A percentile compares a stretch with the other conserved stretches of the same genome.
Conservation (phyloP, 2,113 vertebrate species). For the Ascaphus truei region DNA sequence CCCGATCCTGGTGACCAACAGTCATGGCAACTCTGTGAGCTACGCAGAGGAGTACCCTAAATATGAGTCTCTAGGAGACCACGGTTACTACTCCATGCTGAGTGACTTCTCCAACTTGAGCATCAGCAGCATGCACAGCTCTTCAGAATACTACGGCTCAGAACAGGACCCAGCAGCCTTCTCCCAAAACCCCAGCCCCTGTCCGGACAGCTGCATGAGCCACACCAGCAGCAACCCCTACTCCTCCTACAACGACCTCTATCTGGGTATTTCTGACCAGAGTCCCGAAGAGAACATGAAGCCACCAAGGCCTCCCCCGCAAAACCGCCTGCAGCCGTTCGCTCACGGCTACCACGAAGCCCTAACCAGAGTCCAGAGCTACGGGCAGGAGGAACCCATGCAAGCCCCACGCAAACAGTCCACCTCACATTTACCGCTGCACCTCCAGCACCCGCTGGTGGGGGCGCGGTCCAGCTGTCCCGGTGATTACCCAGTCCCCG, state of each 20-base stretch:
- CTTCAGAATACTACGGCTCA: slow-evolving; percentile 89
- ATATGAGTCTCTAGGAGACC: slow-evolving; percentile 89
- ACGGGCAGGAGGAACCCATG: slow-evolving; percentile 88
- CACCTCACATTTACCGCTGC: slow-evolving; percentile 78
- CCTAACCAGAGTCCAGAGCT: slow-evolving; percentile 86
- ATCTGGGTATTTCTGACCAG: slow-evolving; percentile 83
- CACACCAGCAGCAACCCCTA: slow-evolving; percentile 90
- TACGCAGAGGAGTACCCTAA: slow-evolving; percentile 91
- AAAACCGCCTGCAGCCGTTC: slow-evolving; percentile 83
- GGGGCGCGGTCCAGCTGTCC: slow-evolving; percentile 87
- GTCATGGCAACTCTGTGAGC: slow-evolving; percentile 85
- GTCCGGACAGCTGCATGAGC: slow-evolving; percentile 85
- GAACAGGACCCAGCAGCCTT: slow-evolving; percentile 81
- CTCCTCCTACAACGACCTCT: slow-evolving; percentile 90
- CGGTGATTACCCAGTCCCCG: slow-evolving; percentile 84
- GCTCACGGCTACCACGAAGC: slow-evolving; percentile 89
- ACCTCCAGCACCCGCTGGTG: slow-evolving; percentile 77
- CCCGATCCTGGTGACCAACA: slow-evolving; percentile 95
- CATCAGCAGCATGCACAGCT: slow-evolving; percentile 83
- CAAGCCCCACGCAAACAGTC: slow-evolving; percentile 80
- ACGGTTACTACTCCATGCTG: slow-evolving; percentile 93
- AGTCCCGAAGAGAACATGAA: slow-evolving; percentile 84
- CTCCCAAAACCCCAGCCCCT: slow-evolving; percentile 80
- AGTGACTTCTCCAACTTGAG: slow-evolving; percentile 93
- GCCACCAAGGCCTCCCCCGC: slow-evolving; percentile 75